Evolutionary conservation across 2,797 vertebrate genomes (phyloP), one percentile per base, ranked within the genome.

Genomic region (Danio jaintianensis): DNA sequence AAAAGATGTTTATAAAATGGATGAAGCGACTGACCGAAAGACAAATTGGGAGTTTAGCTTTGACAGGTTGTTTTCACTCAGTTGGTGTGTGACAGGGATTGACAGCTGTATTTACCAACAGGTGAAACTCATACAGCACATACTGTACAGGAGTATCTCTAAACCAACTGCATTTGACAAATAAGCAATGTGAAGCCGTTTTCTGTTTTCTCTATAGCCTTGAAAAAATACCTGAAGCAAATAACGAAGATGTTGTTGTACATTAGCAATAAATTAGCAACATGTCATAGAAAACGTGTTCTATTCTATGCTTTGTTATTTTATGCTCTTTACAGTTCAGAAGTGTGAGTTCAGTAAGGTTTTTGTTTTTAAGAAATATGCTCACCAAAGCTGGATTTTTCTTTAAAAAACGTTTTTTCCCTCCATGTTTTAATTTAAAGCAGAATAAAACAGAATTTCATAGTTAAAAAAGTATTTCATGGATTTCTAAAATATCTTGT

Each of bases 1-100:
- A n/a, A 59, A 61, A 12, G 13, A 38, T 48, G 43, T 74, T 48
- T 61, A 45, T 73, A 16, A 59, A 73, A 56, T 40, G 36, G 11
- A 55, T 69, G 47, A 29, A 52, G 38, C 3, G 16, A 42, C 9
- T 56, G 52, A 22, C 69, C 0, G 0, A 13, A 15, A 56, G 12
- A 56, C 11, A 47, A 5, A 45, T 42, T 10, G 40, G 58, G 5
- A 59, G 9, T 73, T 16, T 52, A n/a, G 15, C 38, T 69, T 69
- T 53, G 48, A 69, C 67, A 67, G 45, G 45, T 43, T 66, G 3
- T 7, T 47, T 48, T 67, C 43, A 29, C 7, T 48, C 20, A 6
- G 20, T 29, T 8, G 16, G 20, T 67, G 45, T 68, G 29, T 16
- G 43, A 12, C 62, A 29, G 12, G 43, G 7, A 48, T 29, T 29